Conservation (phyloP, 2,888 invertebrate genomes). For the Andricus quercusramuli region DNA sequence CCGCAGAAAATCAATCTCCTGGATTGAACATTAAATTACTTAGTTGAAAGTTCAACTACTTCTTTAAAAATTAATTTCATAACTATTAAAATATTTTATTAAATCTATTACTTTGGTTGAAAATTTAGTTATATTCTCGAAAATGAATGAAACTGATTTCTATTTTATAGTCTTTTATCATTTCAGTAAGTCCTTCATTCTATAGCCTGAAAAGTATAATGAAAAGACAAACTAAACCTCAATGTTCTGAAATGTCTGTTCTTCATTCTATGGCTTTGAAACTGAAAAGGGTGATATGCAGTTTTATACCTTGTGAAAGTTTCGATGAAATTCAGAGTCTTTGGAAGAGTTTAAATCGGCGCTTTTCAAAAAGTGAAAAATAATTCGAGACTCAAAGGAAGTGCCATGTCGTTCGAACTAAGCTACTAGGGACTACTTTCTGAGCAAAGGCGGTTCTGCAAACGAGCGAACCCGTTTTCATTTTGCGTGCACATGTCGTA, state of each 20-base stretch:
- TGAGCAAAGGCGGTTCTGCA: conserved; percentile 51
- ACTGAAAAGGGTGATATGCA: neutral
- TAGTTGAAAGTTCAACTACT: too few species aligned
- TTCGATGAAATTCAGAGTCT: neutral
- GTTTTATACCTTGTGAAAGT: neutral
- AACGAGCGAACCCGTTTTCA: conserved; percentile 55
- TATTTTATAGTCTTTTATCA: neutral
- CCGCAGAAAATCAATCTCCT: too few species aligned
- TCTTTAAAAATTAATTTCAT: too few species aligned
- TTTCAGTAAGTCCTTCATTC: neutral
- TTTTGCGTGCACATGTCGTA: conserved; percentile 52
- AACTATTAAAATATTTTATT: too few species aligned
- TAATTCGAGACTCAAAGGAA: conserved; percentile 35
- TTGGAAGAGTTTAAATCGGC: conserved; percentile 9
- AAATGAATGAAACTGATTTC: neutral
- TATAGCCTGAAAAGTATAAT: too few species aligned
- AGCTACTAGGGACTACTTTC: neutral
- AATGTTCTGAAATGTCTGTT: neutral
- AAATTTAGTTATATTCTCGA: neutral
- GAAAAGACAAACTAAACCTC: too few species aligned
- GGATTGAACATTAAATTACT: too few species aligned
- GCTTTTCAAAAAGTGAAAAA: conserved; percentile 38
- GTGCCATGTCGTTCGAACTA: conserved; percentile 33
- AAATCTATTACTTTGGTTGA: neutral
- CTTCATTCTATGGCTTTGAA: neutral